Base-by-base conservation (phyloP, 2,113 vertebrate species). In the Limanda limanda region DNA sequence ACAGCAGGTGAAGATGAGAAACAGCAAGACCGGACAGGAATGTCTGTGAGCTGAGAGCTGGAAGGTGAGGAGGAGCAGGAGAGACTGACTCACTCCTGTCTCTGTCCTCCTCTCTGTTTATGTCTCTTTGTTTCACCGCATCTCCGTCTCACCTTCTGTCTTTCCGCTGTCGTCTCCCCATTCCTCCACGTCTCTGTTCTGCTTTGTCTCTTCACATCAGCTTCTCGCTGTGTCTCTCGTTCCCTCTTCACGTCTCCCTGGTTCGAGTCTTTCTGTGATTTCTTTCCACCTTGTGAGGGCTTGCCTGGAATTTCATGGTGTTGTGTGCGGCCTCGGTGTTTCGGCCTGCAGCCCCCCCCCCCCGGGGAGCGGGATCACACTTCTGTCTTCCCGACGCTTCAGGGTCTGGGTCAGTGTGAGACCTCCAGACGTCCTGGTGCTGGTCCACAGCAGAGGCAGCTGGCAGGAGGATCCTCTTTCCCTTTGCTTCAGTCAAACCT, bases 251-350 rank as follows among this genome's bases (percentile, higher is more conserved):
- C 15, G 45, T 47, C 45, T 47, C 45, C 15, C 45, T 47, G 8
- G 35, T 17, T 51, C 47, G n/a, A 4, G 47, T 51, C 15, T 51
- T 18, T n/a, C n/a, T n/a, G n/a, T n/a, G n/a, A n/a, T 58, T 17
- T 1, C 37, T 45, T 71, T 56, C 51, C 67, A 78, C 66, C 78
- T 72, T 92, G 85, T 87, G 75, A 82, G 75, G 82, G 74, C 88
- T 89, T 86, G 86, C 55, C 67, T 80, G 86, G 82, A 84, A 89
- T 90, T 84, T 61, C 74, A 66, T 27, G 51, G 62, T 11, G 37
- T 35, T 55, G 83, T 81, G 66, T 65, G 20, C 52, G 14, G 57
- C 76, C 67, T 76, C 8, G 58, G 42, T 40, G 68, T 37, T 15
- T 59, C 15, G 27, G 45, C 45, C 45, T 17, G 45, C 45, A 47